phyloP scores from a whole-genome alignment of 2,113 vertebrate genomes.

The Chunga burmeisteri region DNA sequence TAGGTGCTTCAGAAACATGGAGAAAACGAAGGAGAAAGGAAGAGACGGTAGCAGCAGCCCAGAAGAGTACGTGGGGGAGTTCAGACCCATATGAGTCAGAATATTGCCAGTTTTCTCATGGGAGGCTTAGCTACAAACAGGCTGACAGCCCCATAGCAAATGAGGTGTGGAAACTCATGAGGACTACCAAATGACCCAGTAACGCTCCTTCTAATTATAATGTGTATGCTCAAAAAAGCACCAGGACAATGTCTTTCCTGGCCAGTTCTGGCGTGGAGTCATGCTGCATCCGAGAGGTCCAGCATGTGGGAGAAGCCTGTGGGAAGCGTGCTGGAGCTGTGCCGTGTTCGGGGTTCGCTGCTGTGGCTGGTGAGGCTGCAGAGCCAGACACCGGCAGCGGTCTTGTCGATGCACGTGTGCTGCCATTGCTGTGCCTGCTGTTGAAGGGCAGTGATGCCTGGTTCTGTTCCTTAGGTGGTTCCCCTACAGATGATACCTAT shows the following conservation, averaged over 20 bases:
- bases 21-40: background rate
- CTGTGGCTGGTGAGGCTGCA: background rate
- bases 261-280: too few relatives aligned
- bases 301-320: background rate
- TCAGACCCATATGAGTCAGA: background rate
- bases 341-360: background rate
- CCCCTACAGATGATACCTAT: background rate
- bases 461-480: background rate
- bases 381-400: too few relatives aligned
- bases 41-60: background rate
- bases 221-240: background rate
- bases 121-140: background rate
- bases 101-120: background rate
- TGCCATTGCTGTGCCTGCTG: background rate
- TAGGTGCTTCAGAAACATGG: background rate
- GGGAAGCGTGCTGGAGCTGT: background rate
- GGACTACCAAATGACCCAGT: background rate
- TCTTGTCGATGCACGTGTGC: accelerated
- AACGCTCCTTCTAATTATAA: background rate
- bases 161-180: background rate
- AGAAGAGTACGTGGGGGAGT: background rate
- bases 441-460: background rate
- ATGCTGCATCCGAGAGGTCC: background rate
- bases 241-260: background rate
- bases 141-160: background rate